Percentiles rank a stretch among this genome's conserved stretches.
phyloP scores from a whole-genome alignment of 1,140 invertebrate genomes.

The Nasonia vitripennis region DNA sequence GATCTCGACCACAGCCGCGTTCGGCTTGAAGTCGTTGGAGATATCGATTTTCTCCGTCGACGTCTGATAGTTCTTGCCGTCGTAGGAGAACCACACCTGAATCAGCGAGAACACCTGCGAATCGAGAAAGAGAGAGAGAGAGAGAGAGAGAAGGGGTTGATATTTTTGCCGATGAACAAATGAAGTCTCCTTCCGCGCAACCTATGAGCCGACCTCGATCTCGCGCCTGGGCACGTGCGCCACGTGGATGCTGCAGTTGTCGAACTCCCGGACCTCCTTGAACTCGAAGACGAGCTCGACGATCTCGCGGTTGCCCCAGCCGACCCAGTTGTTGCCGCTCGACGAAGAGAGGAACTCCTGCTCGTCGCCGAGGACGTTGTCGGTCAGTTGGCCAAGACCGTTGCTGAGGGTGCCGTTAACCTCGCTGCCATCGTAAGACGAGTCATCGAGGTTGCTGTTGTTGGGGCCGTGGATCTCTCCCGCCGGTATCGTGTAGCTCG shows the following conservation, averaged over 20 bases:
- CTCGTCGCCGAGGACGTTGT: constrained; percentile 73
- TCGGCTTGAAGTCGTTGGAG: constrained; percentile 78
- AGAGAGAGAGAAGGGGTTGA: background rate
- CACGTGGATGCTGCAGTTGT: constrained; percentile 84
- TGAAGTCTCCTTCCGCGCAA: background rate
- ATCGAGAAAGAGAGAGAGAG: background rate
- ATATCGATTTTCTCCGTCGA: constrained; percentile 70
- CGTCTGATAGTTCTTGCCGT: constrained; percentile 83
- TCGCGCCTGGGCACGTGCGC: constrained; percentile 84
- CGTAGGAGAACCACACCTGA: constrained; percentile 85
- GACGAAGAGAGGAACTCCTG: constrained; percentile 60
- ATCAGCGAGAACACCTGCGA: constrained; percentile 83
- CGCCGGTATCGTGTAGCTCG: constrained; percentile 81
- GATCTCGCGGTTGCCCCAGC: constrained; percentile 85
- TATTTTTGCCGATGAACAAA: no score
- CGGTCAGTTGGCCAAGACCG: constrained; percentile 91
- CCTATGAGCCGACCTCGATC: constrained; percentile 79
- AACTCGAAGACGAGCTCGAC: constrained; percentile 89
- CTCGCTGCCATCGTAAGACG: constrained; percentile 92
- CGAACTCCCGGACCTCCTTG: constrained; percentile 84
- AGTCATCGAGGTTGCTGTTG: constrained; percentile 89
- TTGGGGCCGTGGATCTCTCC: constrained; percentile 76
- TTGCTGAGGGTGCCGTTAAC: constrained; percentile 78
- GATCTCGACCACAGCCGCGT: constrained; percentile 82
- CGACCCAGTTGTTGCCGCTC: constrained; percentile 82